Percentiles rank a stretch among this genome's conserved stretches.
Evolutionary conservation across 2,888 invertebrate genomes (phyloP).

Genomic region (Ophioninae sp.): DNA sequence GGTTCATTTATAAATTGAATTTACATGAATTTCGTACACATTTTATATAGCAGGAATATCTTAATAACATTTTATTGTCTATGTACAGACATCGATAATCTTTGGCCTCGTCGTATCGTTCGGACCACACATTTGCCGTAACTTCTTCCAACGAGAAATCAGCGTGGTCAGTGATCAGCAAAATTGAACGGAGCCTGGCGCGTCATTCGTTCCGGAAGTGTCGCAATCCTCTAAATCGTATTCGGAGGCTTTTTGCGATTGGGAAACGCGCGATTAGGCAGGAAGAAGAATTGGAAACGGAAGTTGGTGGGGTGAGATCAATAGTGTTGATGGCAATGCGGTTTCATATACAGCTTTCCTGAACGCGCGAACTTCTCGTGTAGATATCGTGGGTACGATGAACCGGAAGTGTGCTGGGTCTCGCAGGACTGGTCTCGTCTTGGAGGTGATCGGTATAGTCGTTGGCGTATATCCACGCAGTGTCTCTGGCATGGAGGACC

Average conservation of each 20-base stretch:
- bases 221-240: slow-evolving; percentile 6
- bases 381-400: slow-evolving; percentile 77
- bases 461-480: slow-evolving; percentile 74
- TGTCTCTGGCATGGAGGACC: slow-evolving; percentile 71
- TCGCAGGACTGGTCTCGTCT: slow-evolving; percentile 71
- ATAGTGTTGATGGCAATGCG: slow-evolving; percentile 34
- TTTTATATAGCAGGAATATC: slow-evolving; percentile 55
- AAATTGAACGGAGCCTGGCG: slow-evolving; percentile 1
- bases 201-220: slow-evolving; percentile 15
- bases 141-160: not conserved
- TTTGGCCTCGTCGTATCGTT: slow-evolving; percentile 57
- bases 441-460: slow-evolving; percentile 70
- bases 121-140: slow-evolving; percentile 14
- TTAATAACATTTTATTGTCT: slow-evolving; percentile 74
- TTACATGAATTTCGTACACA: slow-evolving; percentile 33
- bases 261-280: slow-evolving; percentile 21
- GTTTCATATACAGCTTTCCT: slow-evolving; percentile 78
- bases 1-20: slow-evolving; percentile 41
- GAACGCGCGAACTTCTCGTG: slow-evolving; percentile 77
- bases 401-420: slow-evolving; percentile 76
- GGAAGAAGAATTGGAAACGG: slow-evolving; percentile 39
- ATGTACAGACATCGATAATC: slow-evolving; percentile 72
- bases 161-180: slow-evolving; percentile 48
- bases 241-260: slow-evolving; percentile 22
- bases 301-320: slow-evolving; percentile 17